phyloP scores from a whole-genome alignment of 1,140 invertebrate species.

The Drosophila ohnishii region DNA sequence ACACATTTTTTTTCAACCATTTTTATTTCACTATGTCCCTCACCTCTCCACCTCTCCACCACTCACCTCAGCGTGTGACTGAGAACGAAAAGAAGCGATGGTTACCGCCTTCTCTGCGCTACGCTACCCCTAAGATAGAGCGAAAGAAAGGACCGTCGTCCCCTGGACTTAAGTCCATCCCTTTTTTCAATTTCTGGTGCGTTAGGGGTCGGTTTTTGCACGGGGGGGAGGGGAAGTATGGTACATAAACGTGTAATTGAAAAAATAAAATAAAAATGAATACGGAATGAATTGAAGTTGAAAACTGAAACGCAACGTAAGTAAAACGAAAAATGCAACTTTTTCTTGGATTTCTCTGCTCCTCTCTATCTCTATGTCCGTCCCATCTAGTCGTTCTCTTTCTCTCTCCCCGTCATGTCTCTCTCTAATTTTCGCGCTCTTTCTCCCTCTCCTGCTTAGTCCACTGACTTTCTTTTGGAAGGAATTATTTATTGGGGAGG shows the following conservation, averaged over 20 bases:
- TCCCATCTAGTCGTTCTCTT: neutral
- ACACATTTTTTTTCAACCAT: slow-evolving; percentile 60
- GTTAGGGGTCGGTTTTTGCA: slow-evolving; percentile 33
- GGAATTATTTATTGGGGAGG: neutral
- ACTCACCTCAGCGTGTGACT: slow-evolving; percentile 28
- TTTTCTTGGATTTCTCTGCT: neutral
- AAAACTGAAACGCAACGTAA: slow-evolving; percentile 18
- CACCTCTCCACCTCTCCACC: slow-evolving; percentile 38
- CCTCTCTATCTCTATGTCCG: neutral
- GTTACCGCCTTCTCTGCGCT: slow-evolving; percentile 30
- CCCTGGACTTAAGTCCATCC: slow-evolving; percentile 37
- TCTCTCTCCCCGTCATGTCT: neutral
- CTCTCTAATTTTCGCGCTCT: neutral
- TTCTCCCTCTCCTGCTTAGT: neutral
- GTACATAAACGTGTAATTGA: slow-evolving; percentile 7
- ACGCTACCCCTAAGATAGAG: slow-evolving; percentile 49
- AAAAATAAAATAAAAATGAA: slow-evolving; percentile 10
- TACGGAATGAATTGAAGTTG: slow-evolving; percentile 5
- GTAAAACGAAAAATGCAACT: slow-evolving; percentile 27
- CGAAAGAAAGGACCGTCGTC: slow-evolving; percentile 28
- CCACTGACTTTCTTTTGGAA: neutral
- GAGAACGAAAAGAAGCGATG: slow-evolving; percentile 36
- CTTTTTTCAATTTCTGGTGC: slow-evolving; percentile 15
- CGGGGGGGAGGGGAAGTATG: slow-evolving; percentile 1
- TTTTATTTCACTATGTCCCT: slow-evolving; percentile 48